These are phyloP conservation scores for Cyrtonyx montezumae DNA, from an alignment of 2,113 vertebrate genomes.

Conservation along the genomic window DNA sequence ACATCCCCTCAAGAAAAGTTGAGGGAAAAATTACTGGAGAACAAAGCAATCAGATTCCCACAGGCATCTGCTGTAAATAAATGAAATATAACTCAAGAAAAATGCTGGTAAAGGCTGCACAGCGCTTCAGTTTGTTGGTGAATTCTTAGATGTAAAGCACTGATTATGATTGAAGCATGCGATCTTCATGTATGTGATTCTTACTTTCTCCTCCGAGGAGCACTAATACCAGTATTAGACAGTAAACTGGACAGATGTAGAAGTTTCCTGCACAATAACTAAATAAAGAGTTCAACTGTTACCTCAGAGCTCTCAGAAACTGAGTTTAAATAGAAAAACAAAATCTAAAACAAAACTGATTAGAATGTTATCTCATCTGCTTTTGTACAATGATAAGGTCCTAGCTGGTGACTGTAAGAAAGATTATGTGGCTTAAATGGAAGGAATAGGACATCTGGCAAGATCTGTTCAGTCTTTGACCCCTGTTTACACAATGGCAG, in stretches of 20 bases:
- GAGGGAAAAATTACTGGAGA: background rate
- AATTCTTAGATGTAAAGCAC: background rate
- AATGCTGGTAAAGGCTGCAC: background rate
- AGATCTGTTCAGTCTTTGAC: background rate
- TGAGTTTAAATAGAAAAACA: background rate
- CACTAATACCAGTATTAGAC: background rate
- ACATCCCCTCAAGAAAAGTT: background rate
- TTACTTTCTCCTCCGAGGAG: background rate
- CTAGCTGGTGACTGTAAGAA: background rate
- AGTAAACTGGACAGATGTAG: background rate
- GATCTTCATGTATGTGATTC: background rate
- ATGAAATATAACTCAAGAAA: background rate
- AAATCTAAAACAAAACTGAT: background rate
- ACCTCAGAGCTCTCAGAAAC: background rate
- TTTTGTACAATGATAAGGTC: background rate
- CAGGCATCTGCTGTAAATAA: background rate
- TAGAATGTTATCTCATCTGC: background rate
- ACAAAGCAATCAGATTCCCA: background rate
- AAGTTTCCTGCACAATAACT: background rate
- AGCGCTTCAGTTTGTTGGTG: background rate
- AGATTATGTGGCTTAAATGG: slow-evolving; percentile 17
- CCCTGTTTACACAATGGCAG: background rate
- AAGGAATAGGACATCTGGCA: background rate
- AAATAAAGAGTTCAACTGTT: background rate
- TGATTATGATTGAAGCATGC: background rate